Evolutionary conservation across 2,888 invertebrate genomes (phyloP), one percentile per base, ranked within the genome.

Genomic region (Drepana falcataria): DNA sequence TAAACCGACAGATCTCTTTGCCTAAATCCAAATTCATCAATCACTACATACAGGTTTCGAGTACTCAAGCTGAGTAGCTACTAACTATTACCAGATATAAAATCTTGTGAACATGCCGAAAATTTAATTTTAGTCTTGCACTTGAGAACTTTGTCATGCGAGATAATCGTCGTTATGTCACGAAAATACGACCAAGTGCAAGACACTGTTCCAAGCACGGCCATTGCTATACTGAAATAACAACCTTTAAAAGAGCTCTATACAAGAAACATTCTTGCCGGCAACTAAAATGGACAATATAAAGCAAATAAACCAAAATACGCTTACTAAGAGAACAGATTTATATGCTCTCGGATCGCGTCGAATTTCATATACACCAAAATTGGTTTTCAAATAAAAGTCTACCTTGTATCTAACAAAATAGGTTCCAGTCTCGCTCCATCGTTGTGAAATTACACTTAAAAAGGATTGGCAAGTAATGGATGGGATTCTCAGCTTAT

Each of bases 221-320:
- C 1, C 21, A 21, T 21, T 21, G 21, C 21, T 7, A 41, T 2
- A 44, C 9, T 44, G 6, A 44, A 44, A 44, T 44, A 44, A 3
- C 6, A 44, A 1, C 21, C 21, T 21, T 21, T 21, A 21, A 21
- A 21, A 21, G 21, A 9, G 9, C 44, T 3, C 5, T 9, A 44
- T 9, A 9, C 1, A 44, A 9, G 44, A 2, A 44, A 9, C 44
- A 44, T 9, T 9, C 7, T 9, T 44, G 9, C 9, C 9, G 9
- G 1, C 44, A 44, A 7, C 54, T 49, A 47, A 41, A 55, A 54
- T 35, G 56, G 56, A 56, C 58, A 56, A 55, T 59, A 60, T 37
- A 60, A 57, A 59, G 59, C 53, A 56, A 60, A 60, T 61, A 63
- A 54, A 59, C 56, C 55, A 53, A 61, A 61, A 59, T 60, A 60